Evolutionary conservation across 2,888 invertebrate species (phyloP).

Genomic region (Augiades crinisus): DNA sequence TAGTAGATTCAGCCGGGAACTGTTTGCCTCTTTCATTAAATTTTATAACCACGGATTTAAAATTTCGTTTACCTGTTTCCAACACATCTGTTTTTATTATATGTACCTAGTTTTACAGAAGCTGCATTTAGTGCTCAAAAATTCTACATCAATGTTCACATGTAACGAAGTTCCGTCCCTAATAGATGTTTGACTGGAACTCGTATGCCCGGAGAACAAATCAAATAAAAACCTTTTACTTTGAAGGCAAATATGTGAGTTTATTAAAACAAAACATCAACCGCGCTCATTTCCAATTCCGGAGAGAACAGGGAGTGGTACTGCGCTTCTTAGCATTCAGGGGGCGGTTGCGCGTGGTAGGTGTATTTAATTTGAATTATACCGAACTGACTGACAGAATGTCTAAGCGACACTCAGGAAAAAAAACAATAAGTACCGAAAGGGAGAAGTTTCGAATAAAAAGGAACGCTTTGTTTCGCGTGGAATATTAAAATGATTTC

Average conservation of each 20-base stretch:
- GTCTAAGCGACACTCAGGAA: constrained; percentile 61
- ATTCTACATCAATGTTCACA: too few species aligned
- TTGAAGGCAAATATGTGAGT: constrained; percentile 67
- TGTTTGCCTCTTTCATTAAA: too few species aligned
- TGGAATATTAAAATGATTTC: constrained; percentile 66
- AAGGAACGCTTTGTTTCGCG: constrained; percentile 56
- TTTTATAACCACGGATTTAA: too few species aligned
- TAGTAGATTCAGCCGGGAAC: too few species aligned
- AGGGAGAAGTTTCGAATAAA: constrained; percentile 58
- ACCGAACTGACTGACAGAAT: constrained; percentile 70
- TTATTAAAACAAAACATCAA: constrained; percentile 73
- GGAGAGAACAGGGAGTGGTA: constrained; percentile 47
- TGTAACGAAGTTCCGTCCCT: constrained; percentile 38
- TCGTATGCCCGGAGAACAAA: constrained; percentile 48
- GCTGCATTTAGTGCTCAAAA: too few species aligned
- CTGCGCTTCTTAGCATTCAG: constrained; percentile 63
- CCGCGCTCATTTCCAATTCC: constrained; percentile 69
- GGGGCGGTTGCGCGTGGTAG: constrained; percentile 61
- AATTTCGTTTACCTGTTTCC: too few species aligned
- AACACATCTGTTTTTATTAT: too few species aligned
- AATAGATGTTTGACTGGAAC: constrained; percentile 39
- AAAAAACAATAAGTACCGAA: constrained; percentile 61
- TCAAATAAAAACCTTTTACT: constrained; percentile 68
- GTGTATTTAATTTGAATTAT: constrained; percentile 78
- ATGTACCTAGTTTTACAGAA: too few species aligned